Percentiles rank a stretch among this genome's conserved stretches.
Conservation (phyloP, 2,797 vertebrate species). For the Chiloscyllium punctatum region DNA sequence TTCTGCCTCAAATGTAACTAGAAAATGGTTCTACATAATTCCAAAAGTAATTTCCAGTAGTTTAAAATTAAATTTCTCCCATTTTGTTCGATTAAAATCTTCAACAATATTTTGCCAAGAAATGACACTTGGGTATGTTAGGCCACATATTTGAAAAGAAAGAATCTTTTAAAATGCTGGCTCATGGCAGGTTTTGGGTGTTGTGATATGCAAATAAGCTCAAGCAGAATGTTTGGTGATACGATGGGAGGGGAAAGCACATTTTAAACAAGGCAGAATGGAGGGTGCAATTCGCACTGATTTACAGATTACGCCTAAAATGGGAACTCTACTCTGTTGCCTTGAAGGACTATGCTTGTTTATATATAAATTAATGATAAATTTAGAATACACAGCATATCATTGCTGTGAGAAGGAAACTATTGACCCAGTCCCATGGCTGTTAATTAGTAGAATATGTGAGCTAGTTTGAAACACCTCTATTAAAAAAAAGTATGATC, state of each 20-base stretch:
- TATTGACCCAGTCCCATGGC: neutral
- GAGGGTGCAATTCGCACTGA: neutral
- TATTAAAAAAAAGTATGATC: neutral
- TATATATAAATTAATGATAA: neutral
- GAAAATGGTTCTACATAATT: neutral
- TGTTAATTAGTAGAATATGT: neutral
- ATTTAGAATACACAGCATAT: neutral
- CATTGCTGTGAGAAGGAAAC: neutral
- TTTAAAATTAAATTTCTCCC: neutral
- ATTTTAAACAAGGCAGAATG: neutral
- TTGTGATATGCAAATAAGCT: neutral
- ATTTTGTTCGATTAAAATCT: neutral
- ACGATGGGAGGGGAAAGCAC: neutral
- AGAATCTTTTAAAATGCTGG: neutral
- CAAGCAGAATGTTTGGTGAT: neutral
- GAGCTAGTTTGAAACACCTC: neutral
- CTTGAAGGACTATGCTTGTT: neutral
- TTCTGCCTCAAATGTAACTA: neutral
- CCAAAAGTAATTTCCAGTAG: neutral
- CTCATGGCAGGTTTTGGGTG: neutral
- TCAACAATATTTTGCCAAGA: neutral
- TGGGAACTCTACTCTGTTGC: neutral
- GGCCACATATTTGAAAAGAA: neutral
- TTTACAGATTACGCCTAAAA: neutral
- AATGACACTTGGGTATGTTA: neutral